Conservation (phyloP, 2,888 invertebrate species). For the Beris morrisii region DNA sequence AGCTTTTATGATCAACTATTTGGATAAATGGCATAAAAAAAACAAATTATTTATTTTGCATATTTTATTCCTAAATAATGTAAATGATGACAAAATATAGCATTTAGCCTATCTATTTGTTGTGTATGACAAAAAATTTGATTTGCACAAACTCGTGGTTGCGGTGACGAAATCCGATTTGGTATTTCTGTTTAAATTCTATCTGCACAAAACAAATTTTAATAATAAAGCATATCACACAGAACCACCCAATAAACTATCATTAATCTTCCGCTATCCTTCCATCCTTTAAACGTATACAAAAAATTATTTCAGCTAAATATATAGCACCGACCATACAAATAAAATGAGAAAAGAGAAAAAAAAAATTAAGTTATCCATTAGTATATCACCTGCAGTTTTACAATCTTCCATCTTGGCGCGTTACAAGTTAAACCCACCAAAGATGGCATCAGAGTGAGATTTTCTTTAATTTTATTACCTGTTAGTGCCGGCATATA, state of each 20-base stretch:
- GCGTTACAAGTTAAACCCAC: conserved; percentile 13
- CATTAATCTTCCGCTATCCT: conserved; percentile 4
- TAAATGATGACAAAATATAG: too few species aligned
- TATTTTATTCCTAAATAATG: too few species aligned
- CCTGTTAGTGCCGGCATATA: conserved; percentile 37
- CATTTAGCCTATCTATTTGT: too few species aligned
- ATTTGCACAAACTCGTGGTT: too few species aligned
- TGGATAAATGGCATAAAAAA: too few species aligned
- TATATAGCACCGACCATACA: background rate
- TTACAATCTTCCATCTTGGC: conserved; percentile 30
- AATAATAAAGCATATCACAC: too few species aligned
- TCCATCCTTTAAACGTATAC: background rate
- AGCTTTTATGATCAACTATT: too few species aligned
- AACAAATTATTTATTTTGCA: too few species aligned
- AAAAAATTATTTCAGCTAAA: conserved; percentile 1
- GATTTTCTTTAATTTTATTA: conserved; percentile 40
- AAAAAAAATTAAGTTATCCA: conserved; percentile 7
- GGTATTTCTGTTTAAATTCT: too few species aligned
- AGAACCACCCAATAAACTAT: conserved; percentile 5
- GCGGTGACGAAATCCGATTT: too few species aligned
- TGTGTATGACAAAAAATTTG: too few species aligned
- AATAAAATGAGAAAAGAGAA: background rate
- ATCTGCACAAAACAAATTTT: too few species aligned
- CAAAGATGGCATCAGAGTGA: conserved; percentile 35
- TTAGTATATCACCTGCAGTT: conserved; percentile 13